These are phyloP conservation scores for Xylocopa sonorina DNA, from an alignment of 1,140 invertebrate species.

Conservation along the genomic window DNA sequence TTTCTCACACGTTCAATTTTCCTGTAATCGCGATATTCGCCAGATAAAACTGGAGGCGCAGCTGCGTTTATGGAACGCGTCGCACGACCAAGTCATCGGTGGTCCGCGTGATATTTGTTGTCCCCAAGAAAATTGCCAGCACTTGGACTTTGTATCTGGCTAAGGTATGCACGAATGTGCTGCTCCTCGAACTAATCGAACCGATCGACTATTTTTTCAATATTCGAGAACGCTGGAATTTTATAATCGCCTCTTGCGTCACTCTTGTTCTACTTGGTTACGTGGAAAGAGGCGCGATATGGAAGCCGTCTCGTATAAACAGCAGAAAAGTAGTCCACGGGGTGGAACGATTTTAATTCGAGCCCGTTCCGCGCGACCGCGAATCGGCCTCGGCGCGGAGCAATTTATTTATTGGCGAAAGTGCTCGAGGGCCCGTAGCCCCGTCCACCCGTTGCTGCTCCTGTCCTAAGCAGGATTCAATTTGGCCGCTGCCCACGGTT, in stretches of 20 bases:
- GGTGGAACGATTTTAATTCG: constrained; percentile 52
- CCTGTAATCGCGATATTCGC: neutral
- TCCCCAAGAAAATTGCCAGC: no score
- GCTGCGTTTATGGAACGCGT: neutral
- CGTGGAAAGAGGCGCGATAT: no score
- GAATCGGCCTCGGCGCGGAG: constrained; percentile 62
- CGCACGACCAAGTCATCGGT: neutral
- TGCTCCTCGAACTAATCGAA: no score
- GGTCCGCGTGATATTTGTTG: neutral
- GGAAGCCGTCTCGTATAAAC: no score
- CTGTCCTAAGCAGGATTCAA: constrained; percentile 82
- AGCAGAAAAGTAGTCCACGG: neutral
- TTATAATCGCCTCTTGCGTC: no score
- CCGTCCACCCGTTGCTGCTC: constrained; percentile 59
- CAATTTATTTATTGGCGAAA: constrained; percentile 80
- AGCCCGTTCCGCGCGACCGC: constrained; percentile 42
- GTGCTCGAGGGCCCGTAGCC: constrained; percentile 66
- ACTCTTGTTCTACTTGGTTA: no score
- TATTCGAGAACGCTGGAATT: no score
- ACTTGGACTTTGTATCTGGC: neutral
- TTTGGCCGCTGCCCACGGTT: constrained; percentile 79
- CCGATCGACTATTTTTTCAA: no score
- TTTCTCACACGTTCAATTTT: neutral
- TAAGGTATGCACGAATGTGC: no score
- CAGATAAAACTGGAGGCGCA: neutral